phyloP scores from a whole-genome alignment of 2,888 invertebrate genomes.

The Stenchaetothrips biformis region DNA sequence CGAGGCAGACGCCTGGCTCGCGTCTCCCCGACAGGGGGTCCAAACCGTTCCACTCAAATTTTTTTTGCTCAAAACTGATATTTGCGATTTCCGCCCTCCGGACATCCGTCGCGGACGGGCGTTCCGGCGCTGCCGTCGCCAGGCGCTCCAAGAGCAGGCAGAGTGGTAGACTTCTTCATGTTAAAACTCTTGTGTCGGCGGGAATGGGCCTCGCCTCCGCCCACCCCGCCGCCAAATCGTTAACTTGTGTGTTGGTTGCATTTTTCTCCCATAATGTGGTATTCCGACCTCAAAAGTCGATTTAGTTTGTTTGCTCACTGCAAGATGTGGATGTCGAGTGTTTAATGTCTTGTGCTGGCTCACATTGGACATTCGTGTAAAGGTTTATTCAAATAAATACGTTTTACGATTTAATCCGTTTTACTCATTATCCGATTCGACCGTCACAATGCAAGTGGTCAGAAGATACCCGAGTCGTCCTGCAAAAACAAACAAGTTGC shows the following conservation, averaged over 20 bases:
- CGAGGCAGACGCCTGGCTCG: too few species aligned
- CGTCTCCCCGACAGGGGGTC: too few species aligned
- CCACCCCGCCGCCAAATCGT: not conserved
- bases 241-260: not conserved
- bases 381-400: slow-evolving; percentile 18
- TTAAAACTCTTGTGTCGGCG: not conserved
- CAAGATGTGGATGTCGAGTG: not conserved
- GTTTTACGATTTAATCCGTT: not conserved
- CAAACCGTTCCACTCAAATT: too few species aligned
- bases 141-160: not conserved
- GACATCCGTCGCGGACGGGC: not conserved
- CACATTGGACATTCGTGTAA: not conserved
- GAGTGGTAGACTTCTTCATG: not conserved
- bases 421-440: too few species aligned
- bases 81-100: too few species aligned
- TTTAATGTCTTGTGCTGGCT: not conserved
- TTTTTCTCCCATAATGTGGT: not conserved
- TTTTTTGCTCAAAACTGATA: too few species aligned
- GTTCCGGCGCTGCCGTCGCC: not conserved
- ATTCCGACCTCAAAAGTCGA: not conserved
- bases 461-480: too few species aligned
- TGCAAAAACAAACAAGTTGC: too few species aligned
- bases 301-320: slow-evolving; percentile 19
- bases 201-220: not conserved
- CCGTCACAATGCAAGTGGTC: too few species aligned